Conservation (phyloP, 2,888 invertebrate species). For the Hipparchia semele region DNA sequence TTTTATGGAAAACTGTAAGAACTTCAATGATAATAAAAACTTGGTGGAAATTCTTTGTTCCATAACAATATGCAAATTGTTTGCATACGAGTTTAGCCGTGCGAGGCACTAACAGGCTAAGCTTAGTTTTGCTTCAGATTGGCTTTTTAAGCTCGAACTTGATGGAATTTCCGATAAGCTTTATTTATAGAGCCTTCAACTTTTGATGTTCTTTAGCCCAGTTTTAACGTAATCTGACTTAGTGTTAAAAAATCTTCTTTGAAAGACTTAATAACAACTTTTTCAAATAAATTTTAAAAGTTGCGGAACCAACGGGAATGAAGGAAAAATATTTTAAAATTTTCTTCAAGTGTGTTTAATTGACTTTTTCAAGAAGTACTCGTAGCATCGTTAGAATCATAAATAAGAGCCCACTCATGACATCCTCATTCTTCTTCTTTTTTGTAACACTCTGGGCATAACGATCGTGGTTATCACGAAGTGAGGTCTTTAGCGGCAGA, state of each 20-base stretch:
- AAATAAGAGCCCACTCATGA: no score
- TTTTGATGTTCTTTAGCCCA: neutral
- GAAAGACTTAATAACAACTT: neutral
- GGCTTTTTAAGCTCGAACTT: slow-evolving; percentile 7
- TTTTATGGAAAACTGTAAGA: neutral
- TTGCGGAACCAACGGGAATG: no score
- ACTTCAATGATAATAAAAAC: neutral
- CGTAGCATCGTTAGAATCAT: no score
- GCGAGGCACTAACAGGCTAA: neutral
- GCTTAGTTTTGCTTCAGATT: slow-evolving; percentile 2
- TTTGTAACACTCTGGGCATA: no score
- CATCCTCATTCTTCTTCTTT: no score
- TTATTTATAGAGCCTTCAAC: neutral
- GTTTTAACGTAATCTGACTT: neutral
- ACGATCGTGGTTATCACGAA: no score
- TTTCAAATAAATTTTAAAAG: no score
- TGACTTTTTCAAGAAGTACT: no score
- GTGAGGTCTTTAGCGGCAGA: no score
- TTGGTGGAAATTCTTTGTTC: neutral
- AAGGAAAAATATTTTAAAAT: no score
- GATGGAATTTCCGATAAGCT: slow-evolving; percentile 11
- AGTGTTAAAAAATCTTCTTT: neutral
- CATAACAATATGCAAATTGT: slow-evolving; percentile 13
- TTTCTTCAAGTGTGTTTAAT: no score
- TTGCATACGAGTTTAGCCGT: neutral